Percentiles rank a stretch among this genome's conserved stretches.
phyloP scores from a whole-genome alignment of 23 tunicate genomes.

The Phallusia fumigata region DNA sequence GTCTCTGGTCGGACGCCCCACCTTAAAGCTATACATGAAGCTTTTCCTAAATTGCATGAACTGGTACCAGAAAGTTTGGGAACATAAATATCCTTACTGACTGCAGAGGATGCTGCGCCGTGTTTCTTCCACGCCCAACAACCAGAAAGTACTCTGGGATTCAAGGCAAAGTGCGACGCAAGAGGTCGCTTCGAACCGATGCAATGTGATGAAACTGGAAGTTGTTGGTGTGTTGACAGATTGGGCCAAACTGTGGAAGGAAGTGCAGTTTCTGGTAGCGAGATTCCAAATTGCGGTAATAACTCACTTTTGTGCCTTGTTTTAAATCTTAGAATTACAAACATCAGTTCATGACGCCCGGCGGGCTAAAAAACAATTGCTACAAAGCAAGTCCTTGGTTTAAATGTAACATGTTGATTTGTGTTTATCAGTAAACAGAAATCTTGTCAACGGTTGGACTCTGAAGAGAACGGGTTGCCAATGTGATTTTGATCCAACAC shows the following conservation, averaged over 20 bases:
- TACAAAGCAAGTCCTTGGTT: no score
- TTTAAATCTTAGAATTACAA: slow-evolving; percentile 11
- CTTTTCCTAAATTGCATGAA: no score
- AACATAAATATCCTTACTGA: background rate
- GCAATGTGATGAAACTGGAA: slow-evolving; percentile 32
- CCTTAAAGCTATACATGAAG: no score
- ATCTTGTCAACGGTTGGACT: background rate
- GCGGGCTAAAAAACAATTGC: no score
- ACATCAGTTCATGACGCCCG: no score
- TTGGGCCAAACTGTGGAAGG: slow-evolving; percentile 28
- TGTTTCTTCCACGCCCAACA: slow-evolving; percentile 13
- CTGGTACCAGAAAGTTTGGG: no score
- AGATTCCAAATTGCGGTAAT: slow-evolving; percentile 18
- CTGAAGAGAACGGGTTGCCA: slow-evolving; percentile 16
- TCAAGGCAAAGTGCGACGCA: slow-evolving; percentile 16
- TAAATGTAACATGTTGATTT: no score
- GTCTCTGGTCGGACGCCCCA: no score
- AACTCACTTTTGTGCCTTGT: background rate
- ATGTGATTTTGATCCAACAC: slow-evolving; percentile 33
- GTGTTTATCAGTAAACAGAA: background rate
- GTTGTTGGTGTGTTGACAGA: slow-evolving; percentile 49
- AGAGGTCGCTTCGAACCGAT: slow-evolving; percentile 34
- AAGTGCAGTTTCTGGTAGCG: slow-evolving; percentile 12
- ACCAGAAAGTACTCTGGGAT: background rate
- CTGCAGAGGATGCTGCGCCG: slow-evolving; percentile 55